A percentile compares a stretch with the other conserved stretches of the same genome.
phyloP scores from a whole-genome alignment of 2,113 vertebrate species.

The Corythornis vintsioides region DNA sequence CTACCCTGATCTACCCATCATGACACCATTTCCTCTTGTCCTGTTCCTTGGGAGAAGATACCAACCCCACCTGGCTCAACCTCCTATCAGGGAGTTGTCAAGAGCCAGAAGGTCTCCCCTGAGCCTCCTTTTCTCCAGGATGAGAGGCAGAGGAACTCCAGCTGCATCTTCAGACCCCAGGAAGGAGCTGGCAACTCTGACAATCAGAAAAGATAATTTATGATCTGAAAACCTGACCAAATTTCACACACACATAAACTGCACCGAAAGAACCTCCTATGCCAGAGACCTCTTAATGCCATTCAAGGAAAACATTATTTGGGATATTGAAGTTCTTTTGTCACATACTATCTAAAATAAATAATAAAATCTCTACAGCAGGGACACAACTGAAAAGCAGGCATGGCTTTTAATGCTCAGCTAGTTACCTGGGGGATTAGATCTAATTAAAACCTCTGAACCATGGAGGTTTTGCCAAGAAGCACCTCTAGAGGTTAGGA shows the following conservation, averaged over 20 bases:
- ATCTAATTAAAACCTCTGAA: slow-evolving; percentile 62
- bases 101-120: neutral
- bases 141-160: neutral
- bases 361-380: slow-evolving; percentile 14
- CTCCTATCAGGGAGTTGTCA: too few relatives aligned
- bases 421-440: slow-evolving; percentile 26
- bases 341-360: slow-evolving; percentile 23
- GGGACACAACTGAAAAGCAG: neutral
- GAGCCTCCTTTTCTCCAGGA: too few relatives aligned
- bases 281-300: neutral
- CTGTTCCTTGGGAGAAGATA: too few relatives aligned
- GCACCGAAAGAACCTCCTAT: neutral
- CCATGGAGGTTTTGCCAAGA: slow-evolving; percentile 6
- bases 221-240: neutral
- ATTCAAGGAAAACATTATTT: neutral
- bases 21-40: too few relatives aligned
- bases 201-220: neutral
- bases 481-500: neutral
- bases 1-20: too few relatives aligned
- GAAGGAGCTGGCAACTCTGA: neutral
- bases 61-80: too few relatives aligned
- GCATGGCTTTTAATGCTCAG: slow-evolving; percentile 7
- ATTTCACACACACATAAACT: neutral
- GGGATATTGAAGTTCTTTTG: neutral
- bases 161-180: neutral